Percentiles rank a stretch among this genome's conserved stretches.
Evolutionary conservation across 2,797 vertebrate species (phyloP).

Genomic region (Cyclopterus lumpus): DNA sequence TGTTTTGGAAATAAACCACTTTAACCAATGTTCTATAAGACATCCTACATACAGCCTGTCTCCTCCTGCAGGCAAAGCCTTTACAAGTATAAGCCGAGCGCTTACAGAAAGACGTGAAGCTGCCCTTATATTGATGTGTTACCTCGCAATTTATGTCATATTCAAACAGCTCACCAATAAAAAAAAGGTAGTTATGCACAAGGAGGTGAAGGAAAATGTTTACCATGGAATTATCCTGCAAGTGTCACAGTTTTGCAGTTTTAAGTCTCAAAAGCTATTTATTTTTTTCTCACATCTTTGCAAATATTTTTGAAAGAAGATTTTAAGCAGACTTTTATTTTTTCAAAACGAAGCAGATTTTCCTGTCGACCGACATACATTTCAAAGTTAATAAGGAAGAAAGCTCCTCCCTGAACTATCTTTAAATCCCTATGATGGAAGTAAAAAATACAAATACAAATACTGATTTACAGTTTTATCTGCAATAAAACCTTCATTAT

Average conservation of each 20-base stretch:
- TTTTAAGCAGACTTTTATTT: constrained; percentile 36
- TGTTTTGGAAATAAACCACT: not conserved
- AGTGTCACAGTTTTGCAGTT: constrained; percentile 35
- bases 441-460: not conserved
- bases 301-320: constrained; percentile 21
- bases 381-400: constrained; percentile 36
- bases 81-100: not conserved
- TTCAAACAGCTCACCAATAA: constrained; percentile 9
- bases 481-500: constrained; percentile 17
- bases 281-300: constrained; percentile 21
- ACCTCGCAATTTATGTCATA: constrained; percentile 31
- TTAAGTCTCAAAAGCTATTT: constrained; percentile 24
- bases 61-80: constrained; percentile 18
- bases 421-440: constrained; percentile 18
- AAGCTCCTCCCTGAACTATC: constrained; percentile 4
- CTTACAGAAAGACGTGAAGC: constrained; percentile 12
- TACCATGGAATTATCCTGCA: constrained; percentile 37
- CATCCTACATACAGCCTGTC: not conserved
- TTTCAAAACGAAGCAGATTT: constrained; percentile 32
- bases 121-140: constrained; percentile 8
- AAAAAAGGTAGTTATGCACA: constrained; percentile 11
- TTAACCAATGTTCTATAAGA: not conserved
- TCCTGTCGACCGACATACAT: constrained; percentile 28
- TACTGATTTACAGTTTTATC: constrained; percentile 25
- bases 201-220: constrained; percentile 28